Percentiles rank a stretch among this genome's conserved stretches.
These are phyloP conservation scores for Hemiscyllium ocellatum DNA, from an alignment of 2,113 vertebrate genomes.

Conservation along the genomic window DNA sequence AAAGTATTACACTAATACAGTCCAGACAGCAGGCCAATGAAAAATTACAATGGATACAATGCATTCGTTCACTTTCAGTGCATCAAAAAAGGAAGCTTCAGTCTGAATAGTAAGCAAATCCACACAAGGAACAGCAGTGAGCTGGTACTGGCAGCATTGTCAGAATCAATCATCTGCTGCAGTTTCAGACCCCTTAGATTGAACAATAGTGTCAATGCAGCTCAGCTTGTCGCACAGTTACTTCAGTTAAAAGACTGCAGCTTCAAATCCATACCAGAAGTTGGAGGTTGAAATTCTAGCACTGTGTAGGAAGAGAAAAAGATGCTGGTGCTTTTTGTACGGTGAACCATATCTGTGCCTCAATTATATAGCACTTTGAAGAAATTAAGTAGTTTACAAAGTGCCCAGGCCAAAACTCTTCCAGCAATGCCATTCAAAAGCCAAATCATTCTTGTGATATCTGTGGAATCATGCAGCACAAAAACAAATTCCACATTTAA, in stretches of 20 bases:
- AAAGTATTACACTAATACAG: not conserved
- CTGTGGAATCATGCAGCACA: not conserved
- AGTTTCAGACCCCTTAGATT: not conserved
- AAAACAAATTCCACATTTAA: not conserved
- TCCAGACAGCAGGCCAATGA: not conserved
- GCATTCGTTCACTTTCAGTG: not conserved
- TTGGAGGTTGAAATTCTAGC: not conserved
- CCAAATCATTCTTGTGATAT: not conserved
- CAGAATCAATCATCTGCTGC: not conserved
- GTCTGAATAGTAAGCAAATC: not conserved
- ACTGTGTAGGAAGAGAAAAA: not conserved
- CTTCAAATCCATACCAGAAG: constrained; percentile 12
- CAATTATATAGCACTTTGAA: not conserved
- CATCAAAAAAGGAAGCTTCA: not conserved
- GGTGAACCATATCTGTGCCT: not conserved
- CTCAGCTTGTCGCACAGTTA: not conserved
- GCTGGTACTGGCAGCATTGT: not conserved
- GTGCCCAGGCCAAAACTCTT: not conserved
- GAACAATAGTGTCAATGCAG: not conserved
- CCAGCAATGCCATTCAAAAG: not conserved
- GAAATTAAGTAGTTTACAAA: not conserved
- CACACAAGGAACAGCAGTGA: not conserved
- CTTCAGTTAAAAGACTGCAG: not conserved
- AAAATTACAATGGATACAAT: not conserved
- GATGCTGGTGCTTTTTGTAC: not conserved